These are phyloP conservation scores for Troides oblongomaculatus DNA, from an alignment of 2,888 invertebrate species.

Conservation along the genomic window DNA sequence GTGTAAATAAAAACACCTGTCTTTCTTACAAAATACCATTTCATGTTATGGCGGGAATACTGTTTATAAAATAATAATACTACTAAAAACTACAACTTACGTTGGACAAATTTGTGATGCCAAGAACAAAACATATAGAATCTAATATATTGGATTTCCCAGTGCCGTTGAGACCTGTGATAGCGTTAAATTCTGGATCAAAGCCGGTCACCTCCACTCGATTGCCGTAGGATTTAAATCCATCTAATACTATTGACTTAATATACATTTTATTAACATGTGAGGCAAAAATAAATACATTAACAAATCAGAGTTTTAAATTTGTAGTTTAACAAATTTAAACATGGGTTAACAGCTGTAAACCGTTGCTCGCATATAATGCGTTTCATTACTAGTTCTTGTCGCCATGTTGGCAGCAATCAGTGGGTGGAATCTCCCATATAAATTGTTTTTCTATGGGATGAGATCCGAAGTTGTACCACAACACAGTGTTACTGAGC, in stretches of 20 bases:
- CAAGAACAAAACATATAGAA: slow-evolving; percentile 98
- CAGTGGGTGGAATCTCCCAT: too few species aligned
- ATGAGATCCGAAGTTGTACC: too few species aligned
- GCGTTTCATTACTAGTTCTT: too few species aligned
- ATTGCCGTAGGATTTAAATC: slow-evolving; percentile 98
- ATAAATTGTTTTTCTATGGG: too few species aligned
- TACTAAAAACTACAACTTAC: slow-evolving; percentile 75
- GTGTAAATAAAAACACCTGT: too few species aligned
- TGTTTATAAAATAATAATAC: too few species aligned
- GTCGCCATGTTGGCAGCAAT: too few species aligned
- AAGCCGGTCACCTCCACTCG: slow-evolving; percentile 95
- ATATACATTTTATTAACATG: slow-evolving; percentile 86
- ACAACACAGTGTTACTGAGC: too few species aligned
- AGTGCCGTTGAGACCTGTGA: slow-evolving; percentile 98
- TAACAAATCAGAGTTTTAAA: too few species aligned
- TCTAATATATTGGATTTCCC: slow-evolving; percentile 99
- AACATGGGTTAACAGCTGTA: too few species aligned
- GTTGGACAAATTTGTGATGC: slow-evolving; percentile 94
- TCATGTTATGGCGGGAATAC: slow-evolving; percentile 41
- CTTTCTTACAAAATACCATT: background rate
- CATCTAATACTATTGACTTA: slow-evolving; percentile 95
- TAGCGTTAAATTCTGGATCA: slow-evolving; percentile 97
- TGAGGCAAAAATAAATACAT: background rate
- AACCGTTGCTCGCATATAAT: too few species aligned
- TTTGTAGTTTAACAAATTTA: too few species aligned